phyloP scores from a whole-genome alignment of 2,113 vertebrate genomes.

The Campylorhamphus procurvoides region DNA sequence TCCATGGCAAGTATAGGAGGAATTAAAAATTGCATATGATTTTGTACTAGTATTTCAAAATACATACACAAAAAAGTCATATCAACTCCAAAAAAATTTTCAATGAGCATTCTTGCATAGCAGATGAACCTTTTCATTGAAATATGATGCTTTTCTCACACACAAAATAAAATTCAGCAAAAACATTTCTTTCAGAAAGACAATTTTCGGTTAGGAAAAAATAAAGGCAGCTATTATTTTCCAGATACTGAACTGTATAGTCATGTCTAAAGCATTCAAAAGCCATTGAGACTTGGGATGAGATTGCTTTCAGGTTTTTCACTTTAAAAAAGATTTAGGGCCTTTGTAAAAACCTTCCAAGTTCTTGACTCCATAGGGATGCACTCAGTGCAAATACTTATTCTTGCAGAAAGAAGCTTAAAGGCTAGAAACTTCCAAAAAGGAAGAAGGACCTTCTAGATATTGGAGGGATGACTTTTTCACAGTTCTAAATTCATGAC shows the following conservation, averaged over 20 bases:
- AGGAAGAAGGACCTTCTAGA: not conserved
- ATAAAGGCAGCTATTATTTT: not conserved
- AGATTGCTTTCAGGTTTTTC: not conserved
- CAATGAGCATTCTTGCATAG: not conserved
- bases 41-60: not conserved
- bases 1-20: not conserved
- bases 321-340: not conserved
- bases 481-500: not conserved
- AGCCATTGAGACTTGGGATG: not conserved
- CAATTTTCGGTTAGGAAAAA: not conserved
- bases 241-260: not conserved
- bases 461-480: not conserved
- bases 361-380: not conserved
- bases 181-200: not conserved
- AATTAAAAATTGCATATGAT: not conserved
- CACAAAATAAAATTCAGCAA: not conserved
- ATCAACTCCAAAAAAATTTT: not conserved
- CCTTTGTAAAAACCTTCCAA: not conserved
- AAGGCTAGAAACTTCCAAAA: constrained; percentile 1
- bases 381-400: not conserved
- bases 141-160: not conserved
- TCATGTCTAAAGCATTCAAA: not conserved
- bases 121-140: not conserved
- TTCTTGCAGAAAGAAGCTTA: not conserved
- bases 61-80: not conserved